A percentile compares a stretch with the other conserved stretches of the same genome.
These are phyloP conservation scores for Trileptium ribeirensis DNA, from an alignment of 2,888 invertebrate genomes.

Conservation along the genomic window DNA sequence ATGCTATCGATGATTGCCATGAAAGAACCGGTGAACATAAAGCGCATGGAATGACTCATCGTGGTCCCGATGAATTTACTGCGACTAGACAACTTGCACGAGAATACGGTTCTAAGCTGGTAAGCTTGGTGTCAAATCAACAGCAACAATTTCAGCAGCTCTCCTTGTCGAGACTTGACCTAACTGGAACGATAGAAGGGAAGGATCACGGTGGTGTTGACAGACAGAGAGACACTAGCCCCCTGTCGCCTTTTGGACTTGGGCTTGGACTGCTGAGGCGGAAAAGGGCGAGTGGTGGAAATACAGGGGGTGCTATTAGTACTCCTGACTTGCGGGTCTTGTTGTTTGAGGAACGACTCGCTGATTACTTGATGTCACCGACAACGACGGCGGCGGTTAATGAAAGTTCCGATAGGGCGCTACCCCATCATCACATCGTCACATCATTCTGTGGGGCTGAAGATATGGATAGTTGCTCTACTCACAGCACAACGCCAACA, in stretches of 20 bases:
- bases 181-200: too few relatives aligned
- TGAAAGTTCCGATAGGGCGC: too few relatives aligned
- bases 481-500: too few relatives aligned
- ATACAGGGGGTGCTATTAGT: neutral
- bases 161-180: too few relatives aligned
- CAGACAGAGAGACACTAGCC: neutral
- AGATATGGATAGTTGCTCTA: too few relatives aligned
- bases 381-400: neutral
- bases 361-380: neutral
- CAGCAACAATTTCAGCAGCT: neutral
- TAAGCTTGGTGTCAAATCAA: neutral
- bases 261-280: neutral
- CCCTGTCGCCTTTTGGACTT: neutral
- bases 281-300: neutral
- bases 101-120: neutral
- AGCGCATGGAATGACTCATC: neutral
- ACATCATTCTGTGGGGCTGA: too few relatives aligned
- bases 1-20: neutral
- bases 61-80: too few relatives aligned
- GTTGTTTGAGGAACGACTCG: neutral
- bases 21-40: neutral
- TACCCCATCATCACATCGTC: too few relatives aligned
- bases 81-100: neutral
- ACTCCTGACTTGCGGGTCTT: neutral
- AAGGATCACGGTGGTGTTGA: neutral